Conservation (phyloP, 2,888 invertebrate genomes). For the Lasius fuliginosus region DNA sequence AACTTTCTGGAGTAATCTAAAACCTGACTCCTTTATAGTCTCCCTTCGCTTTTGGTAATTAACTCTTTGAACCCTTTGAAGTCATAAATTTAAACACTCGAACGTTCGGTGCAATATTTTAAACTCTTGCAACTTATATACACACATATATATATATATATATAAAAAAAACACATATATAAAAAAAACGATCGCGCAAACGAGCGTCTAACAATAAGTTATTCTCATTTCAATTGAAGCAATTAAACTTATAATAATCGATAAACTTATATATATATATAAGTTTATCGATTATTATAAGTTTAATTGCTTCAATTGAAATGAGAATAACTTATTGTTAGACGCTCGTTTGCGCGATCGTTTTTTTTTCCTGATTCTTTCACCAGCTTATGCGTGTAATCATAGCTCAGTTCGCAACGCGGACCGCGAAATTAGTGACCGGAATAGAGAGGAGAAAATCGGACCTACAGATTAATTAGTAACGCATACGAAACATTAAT, state of each 20-base stretch:
- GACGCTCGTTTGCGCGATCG: neutral
- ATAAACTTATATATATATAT: too few species aligned
- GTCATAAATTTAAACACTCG: conserved; percentile 63
- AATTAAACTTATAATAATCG: neutral
- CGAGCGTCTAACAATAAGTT: neutral
- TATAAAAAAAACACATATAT: too few species aligned
- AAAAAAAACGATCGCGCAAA: neutral
- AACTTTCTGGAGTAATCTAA: conserved; percentile 5
- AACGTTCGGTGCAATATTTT: conserved; percentile 62
- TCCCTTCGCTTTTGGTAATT: conserved; percentile 17
- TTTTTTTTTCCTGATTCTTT: neutral
- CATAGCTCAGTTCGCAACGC: neutral
- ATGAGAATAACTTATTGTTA: neutral
- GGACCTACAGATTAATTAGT: conserved; percentile 15
- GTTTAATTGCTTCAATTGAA: neutral
- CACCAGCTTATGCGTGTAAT: neutral
- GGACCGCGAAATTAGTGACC: neutral
- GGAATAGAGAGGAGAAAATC: neutral
- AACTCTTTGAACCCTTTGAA: conserved; percentile 52
- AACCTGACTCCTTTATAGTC: neutral
- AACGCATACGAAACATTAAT: neutral
- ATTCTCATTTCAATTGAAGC: neutral
- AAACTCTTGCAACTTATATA: conserved; percentile 40
- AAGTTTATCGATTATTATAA: too few species aligned
- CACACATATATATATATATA: too few species aligned